Evolutionary conservation across 2,113 vertebrate species (phyloP).

Genomic region (Phyllostomus discolor): DNA sequence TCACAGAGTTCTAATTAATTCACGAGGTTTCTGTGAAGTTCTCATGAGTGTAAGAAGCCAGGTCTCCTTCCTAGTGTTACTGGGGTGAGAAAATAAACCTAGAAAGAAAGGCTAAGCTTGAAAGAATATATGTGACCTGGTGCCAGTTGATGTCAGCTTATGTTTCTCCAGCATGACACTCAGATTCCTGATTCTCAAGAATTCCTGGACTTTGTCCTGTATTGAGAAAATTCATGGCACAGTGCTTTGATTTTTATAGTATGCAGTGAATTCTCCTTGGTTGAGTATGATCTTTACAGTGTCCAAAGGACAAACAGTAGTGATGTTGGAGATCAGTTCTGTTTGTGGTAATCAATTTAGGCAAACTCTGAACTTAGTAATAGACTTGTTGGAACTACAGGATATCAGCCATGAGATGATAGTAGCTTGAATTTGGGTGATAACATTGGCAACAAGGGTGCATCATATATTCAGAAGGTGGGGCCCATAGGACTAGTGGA

Average conservation of each 20-base stretch:
- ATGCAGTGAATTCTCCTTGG: not conserved
- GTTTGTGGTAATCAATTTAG: not conserved
- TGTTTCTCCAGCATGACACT: not conserved
- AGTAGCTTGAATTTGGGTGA: not conserved
- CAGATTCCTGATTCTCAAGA: constrained; percentile 59
- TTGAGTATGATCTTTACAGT: not conserved
- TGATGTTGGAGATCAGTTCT: not conserved
- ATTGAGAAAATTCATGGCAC: not conserved
- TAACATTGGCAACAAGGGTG: not conserved
- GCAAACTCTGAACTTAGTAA: not conserved
- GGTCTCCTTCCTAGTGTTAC: constrained; percentile 26
- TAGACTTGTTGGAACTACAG: not conserved
- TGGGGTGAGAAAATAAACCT: not conserved
- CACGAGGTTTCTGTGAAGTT: constrained; percentile 54
- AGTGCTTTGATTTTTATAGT: not conserved
- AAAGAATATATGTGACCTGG: constrained; percentile 6
- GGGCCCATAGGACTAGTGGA: not conserved
- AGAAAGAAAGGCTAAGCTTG: not conserved
- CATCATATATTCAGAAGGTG: not conserved
- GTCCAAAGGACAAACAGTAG: not conserved
- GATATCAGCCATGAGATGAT: not conserved
- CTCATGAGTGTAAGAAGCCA: not conserved
- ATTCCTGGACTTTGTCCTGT: constrained; percentile 31
- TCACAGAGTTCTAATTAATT: constrained; percentile 72
- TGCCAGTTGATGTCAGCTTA: not conserved